Base-by-base conservation (phyloP, 2,888 invertebrate species). In the Pyralis farinalis region DNA sequence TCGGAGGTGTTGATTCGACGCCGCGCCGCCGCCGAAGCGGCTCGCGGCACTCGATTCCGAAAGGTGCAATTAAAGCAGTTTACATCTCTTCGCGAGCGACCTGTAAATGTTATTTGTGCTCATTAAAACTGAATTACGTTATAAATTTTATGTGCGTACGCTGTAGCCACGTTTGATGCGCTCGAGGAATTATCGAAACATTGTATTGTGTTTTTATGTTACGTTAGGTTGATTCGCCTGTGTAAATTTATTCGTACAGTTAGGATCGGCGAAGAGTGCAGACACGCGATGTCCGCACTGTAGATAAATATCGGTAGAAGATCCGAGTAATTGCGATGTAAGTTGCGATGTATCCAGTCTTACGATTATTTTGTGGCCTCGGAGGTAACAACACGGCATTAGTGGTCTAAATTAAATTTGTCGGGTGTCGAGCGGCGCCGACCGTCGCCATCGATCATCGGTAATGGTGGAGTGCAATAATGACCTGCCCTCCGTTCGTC, bases 351-450 rank as follows among this genome's bases (percentile, higher is more conserved):
- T 32, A 32, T 12, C 38, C 32, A 38, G 25, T 33, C 25, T 12
- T 33, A 4, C 12, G 33, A 73, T 72, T 58, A 63, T 63, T 72
- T 64, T 68, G 72, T 77, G n/a, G n/a, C 65, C 61, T 48, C 44
- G 51, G 46, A 48, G 52, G 56, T 56, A 63, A 57, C 58, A 65
- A 52, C 55, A 62, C 58, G 62, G 64, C 70, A 82, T 83, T 80
- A 78, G 79, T 64, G 68, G 69, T 82, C 71, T 75, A 83, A 86
- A 87, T 86, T 83, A 80, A 86, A 86, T 87, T 85, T 83, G 84
- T 83, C 68, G 75, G 73, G 69, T 78, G 73, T 76, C 71, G 63
- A 43, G 32, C 65, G 76, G 73, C 80, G 80, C 75, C 74, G 71
- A 61, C 71, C 64, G 62, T 62, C 75, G 71, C 70, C 70, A 85